Evolutionary conservation across 2,113 vertebrate genomes (phyloP).

Genomic region (Corvus cornix): DNA sequence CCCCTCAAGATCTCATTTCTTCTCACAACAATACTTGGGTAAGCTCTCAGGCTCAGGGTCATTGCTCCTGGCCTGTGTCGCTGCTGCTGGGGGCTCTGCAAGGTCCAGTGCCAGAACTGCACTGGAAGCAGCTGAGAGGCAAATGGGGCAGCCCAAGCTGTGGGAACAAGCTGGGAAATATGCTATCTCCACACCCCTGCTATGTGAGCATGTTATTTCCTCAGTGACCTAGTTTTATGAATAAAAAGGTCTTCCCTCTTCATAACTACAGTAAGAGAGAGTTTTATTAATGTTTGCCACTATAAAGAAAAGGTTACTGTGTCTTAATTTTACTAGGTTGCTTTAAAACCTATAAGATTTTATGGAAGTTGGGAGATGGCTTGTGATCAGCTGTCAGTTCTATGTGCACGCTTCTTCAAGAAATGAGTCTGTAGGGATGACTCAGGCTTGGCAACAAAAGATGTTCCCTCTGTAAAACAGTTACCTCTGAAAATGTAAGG

Average conservation of each 20-base stretch:
- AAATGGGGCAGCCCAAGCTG: neutral
- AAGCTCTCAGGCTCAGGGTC: rapidly evolving
- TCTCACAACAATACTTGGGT: neutral
- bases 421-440: slow-evolving; percentile 54
- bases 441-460: slow-evolving; percentile 61
- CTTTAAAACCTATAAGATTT: slow-evolving; percentile 29
- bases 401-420: neutral
- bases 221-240: slow-evolving; percentile 26
- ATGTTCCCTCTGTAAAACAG: slow-evolving; percentile 50
- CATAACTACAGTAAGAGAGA: neutral
- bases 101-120: neutral
- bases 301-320: slow-evolving; percentile 29
- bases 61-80: rapidly evolving
- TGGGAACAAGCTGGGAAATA: neutral
- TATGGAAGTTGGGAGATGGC: neutral
- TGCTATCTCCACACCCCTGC: neutral
- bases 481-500: slow-evolving; percentile 41
- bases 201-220: neutral
- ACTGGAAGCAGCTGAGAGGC: neutral
- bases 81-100: neutral
- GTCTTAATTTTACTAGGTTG: slow-evolving; percentile 46
- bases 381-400: slow-evolving; percentile 51
- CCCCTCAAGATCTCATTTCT: neutral
- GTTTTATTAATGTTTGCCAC: slow-evolving; percentile 17
- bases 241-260: neutral